Evolutionary conservation across 2,888 invertebrate species (phyloP).

Genomic region (Embidobia sp.): DNA sequence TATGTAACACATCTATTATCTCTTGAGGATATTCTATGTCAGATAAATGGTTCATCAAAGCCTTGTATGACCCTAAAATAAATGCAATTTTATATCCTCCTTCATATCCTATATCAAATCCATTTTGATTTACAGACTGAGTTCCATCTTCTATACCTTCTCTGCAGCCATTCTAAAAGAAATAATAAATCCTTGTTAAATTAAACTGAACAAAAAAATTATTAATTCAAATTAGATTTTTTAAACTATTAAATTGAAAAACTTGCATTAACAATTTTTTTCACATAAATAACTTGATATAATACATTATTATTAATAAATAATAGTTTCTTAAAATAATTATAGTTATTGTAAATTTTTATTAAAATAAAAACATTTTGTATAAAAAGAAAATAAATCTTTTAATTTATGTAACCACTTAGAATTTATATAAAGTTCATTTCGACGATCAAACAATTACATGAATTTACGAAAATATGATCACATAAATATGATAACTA

Average conservation of each 20-base stretch:
- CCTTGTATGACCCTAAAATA: slow-evolving; percentile 83
- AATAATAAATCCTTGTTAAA: neutral
- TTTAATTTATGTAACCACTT: too few species aligned
- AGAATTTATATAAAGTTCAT: too few species aligned
- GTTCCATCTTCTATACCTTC: slow-evolving; percentile 87
- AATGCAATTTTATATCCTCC: slow-evolving; percentile 86
- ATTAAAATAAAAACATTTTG: too few species aligned
- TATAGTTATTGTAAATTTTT: too few species aligned
- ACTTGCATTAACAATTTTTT: too few species aligned
- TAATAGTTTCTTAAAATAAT: too few species aligned
- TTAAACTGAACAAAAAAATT: too few species aligned
- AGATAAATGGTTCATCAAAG: slow-evolving; percentile 68
- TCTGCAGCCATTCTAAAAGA: slow-evolving; percentile 85
- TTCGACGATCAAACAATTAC: too few species aligned
- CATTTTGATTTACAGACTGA: slow-evolving; percentile 85
- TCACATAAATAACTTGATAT: too few species aligned
- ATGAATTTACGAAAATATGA: neutral
- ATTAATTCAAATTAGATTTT: neutral
- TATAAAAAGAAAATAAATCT: too few species aligned
- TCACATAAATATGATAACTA: neutral
- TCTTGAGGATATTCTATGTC: slow-evolving; percentile 69
- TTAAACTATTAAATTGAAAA: too few species aligned
- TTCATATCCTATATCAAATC: slow-evolving; percentile 87
- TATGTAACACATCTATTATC: slow-evolving; percentile 70
- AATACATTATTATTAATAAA: slow-evolving; percentile 10